Conservation (phyloP, 2,113 vertebrate species). For the Microtus montanus region DNA sequence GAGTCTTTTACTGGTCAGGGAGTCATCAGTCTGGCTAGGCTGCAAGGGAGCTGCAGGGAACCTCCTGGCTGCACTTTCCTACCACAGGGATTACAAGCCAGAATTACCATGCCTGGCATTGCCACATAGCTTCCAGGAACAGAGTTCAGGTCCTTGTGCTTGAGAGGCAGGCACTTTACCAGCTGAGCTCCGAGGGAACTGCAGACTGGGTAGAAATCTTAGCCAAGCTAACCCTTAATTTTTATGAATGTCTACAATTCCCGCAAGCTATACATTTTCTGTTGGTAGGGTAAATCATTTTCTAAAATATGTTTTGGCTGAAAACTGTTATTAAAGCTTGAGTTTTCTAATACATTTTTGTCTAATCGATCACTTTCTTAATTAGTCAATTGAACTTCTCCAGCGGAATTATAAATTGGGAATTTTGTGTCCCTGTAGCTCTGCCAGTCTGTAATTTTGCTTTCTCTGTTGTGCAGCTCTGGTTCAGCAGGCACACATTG, state of each 20-base stretch:
- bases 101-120: neutral
- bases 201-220: neutral
- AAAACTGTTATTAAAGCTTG: neutral
- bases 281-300: neutral
- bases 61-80: neutral
- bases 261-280: neutral
- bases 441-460: neutral
- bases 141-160: neutral
- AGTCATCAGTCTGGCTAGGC: neutral
- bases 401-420: neutral
- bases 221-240: neutral
- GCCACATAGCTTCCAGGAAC: neutral
- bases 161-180: neutral
- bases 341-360: neutral
- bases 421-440: neutral
- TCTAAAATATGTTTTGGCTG: neutral
- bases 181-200: neutral
- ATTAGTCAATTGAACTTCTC: neutral
- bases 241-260: neutral
- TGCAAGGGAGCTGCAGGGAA: neutral
- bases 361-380: conserved; percentile 28
- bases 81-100: neutral
- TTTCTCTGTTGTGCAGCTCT: conserved; percentile 24
- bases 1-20: too few species aligned
- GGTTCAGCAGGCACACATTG: neutral